Percentiles rank a stretch among this genome's conserved stretches.
These are phyloP conservation scores for Zaprionus ghesquierei DNA, from an alignment of 1,140 invertebrate genomes.

Conservation along the genomic window DNA sequence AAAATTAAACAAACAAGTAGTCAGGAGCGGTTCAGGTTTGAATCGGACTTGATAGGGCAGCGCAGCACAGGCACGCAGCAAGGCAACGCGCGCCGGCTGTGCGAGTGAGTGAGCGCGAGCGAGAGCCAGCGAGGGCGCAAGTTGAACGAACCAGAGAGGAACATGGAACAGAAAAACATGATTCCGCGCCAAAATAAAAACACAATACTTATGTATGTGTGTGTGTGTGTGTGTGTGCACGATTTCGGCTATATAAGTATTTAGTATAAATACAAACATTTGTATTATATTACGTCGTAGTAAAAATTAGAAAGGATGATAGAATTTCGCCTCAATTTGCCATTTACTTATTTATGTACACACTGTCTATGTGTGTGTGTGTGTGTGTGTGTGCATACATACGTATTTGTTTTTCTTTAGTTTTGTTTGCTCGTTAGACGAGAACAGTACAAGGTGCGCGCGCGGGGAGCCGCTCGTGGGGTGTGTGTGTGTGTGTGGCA, in stretches of 20 bases:
- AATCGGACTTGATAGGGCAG: conserved; percentile 18
- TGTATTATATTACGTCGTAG: conserved; percentile 78
- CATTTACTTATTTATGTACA: conserved; percentile 50
- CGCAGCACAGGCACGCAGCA: neutral
- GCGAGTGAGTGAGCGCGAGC: neutral
- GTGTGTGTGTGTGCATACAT: neutral
- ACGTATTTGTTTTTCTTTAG: conserved; percentile 72
- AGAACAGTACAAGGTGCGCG: conserved; percentile 31
- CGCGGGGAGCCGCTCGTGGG: neutral
- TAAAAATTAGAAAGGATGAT: conserved; percentile 57
- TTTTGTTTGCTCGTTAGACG: conserved; percentile 74
- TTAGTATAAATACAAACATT: conserved; percentile 43
- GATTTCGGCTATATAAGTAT: neutral
- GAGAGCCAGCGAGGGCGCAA: conserved; percentile 16
- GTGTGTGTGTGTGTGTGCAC: too few species aligned
- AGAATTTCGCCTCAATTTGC: conserved; percentile 49
- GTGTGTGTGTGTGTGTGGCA: neutral
- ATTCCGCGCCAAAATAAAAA: conserved; percentile 53
- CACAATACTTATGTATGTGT: neutral
- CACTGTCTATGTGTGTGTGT: neutral
- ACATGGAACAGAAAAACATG: conserved; percentile 33
- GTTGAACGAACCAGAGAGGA: conserved; percentile 68
- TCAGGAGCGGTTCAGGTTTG: conserved; percentile 75
- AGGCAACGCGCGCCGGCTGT: neutral
- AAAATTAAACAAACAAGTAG: conserved; percentile 82